Conservation (phyloP, 2,113 vertebrate species). For the Carollia perspicillata region DNA sequence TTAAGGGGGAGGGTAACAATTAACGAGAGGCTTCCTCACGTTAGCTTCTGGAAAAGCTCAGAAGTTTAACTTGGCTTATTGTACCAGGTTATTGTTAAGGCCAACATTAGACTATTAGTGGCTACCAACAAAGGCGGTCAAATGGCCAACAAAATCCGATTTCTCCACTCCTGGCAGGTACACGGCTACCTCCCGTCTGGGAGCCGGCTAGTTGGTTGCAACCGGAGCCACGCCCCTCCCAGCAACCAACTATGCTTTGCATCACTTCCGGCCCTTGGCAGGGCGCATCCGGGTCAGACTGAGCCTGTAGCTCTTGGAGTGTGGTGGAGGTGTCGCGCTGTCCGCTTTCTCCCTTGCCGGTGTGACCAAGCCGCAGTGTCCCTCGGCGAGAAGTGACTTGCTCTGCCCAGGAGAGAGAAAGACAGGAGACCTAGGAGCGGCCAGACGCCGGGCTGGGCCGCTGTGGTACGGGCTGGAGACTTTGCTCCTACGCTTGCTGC, state of each 20-base stretch:
- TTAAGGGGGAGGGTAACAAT: background rate
- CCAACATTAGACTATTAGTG: background rate
- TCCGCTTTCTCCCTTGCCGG: background rate
- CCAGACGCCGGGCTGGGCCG: background rate
- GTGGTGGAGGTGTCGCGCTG: background rate
- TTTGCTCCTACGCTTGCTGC: constrained; percentile 32
- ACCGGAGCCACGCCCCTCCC: background rate
- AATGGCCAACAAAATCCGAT: fast-evolving
- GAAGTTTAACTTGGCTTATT: background rate
- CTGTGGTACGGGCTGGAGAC: background rate
- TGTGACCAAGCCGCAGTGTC: background rate
- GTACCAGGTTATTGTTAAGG: background rate
- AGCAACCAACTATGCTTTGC: background rate
- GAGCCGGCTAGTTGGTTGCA: fast-evolving
- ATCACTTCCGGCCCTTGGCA: constrained; percentile 42
- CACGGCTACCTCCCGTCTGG: fast-evolving
- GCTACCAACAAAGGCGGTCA: background rate
- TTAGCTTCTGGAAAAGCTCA: background rate
- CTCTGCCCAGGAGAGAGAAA: background rate
- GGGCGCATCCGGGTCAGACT: constrained; percentile 59
- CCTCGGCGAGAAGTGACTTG: background rate
- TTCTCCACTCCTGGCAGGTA: fast-evolving
- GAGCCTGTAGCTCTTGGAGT: background rate
- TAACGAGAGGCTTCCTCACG: background rate
- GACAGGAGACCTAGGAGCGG: background rate